A percentile compares a stretch with the other conserved stretches of the same genome.
phyloP scores from a whole-genome alignment of 2,888 invertebrate species.

The Eulithis testata region DNA sequence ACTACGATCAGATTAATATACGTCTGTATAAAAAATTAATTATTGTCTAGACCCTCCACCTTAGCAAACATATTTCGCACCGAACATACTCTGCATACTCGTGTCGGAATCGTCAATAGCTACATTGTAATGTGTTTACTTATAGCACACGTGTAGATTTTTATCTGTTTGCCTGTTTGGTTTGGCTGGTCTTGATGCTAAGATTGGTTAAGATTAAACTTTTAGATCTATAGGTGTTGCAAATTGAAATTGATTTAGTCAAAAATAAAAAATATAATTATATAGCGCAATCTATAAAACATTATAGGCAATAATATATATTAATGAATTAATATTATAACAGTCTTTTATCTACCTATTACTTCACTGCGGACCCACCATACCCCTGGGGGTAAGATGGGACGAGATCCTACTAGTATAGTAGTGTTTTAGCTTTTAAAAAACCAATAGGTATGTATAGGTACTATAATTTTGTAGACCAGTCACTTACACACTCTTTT shows the following conservation, averaged over 20 bases:
- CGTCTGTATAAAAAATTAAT: not conserved
- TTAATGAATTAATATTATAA: too few relatives aligned
- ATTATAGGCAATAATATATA: too few relatives aligned
- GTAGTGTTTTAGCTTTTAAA: too few relatives aligned
- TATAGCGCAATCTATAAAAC: too few relatives aligned
- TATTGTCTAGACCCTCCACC: conserved; percentile 8
- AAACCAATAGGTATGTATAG: not conserved
- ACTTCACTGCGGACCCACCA: too few relatives aligned
- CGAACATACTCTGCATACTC: conserved; percentile 27
- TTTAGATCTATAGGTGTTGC: not conserved
- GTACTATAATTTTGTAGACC: too few relatives aligned
- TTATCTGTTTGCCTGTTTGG: conserved; percentile 47
- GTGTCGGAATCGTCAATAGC: conserved; percentile 45
- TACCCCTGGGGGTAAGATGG: too few relatives aligned
- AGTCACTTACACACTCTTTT: conserved; percentile 9
- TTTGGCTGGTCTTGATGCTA: conserved; percentile 28
- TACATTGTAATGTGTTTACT: conserved; percentile 48
- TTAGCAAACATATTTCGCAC: conserved; percentile 14
- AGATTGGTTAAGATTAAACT: conserved; percentile 6
- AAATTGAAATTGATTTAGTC: not conserved
- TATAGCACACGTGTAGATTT: conserved; percentile 55
- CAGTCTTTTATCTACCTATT: too few relatives aligned
- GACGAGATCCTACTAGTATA: too few relatives aligned
- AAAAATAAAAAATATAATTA: too few relatives aligned
- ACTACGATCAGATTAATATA: too few relatives aligned